A percentile compares a stretch with the other conserved stretches of the same genome.
Conservation (phyloP, 1,140 invertebrate genomes). For the Delia radicum region DNA sequence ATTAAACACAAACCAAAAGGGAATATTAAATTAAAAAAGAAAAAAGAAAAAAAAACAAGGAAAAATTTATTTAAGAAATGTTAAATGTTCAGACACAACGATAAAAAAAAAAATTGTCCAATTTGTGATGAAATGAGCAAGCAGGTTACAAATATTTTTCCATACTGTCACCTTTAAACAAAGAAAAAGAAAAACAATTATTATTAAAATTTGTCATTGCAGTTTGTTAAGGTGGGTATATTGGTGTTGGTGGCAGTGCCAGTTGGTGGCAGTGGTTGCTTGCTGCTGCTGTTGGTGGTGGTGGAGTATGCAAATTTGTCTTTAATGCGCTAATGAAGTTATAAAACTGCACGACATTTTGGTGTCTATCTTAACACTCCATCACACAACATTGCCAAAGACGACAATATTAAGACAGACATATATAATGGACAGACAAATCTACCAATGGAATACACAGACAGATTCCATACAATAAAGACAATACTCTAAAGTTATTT, state of each 20-base stretch:
- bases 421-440: neutral
- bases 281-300: neutral
- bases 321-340: slow-evolving; percentile 26
- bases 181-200: no score
- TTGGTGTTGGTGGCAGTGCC: neutral
- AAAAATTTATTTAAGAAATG: neutral
- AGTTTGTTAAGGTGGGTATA: neutral
- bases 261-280: neutral
- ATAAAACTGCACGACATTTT: slow-evolving; percentile 26
- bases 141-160: neutral
- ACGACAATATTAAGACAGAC: neutral
- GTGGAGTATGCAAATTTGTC: slow-evolving; percentile 24
- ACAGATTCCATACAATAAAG: neutral
- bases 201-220: neutral
- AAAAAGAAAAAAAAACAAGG: neutral
- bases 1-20: neutral
- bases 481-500: slow-evolving; percentile 10
- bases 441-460: neutral
- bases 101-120: neutral
- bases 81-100: neutral
- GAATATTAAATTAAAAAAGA: neutral
- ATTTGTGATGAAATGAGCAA: neutral
- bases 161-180: neutral
- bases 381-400: slow-evolving; percentile 9
- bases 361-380: slow-evolving; percentile 21